Conservation (phyloP, 2,797 vertebrate genomes). For the Microchirus variegatus region DNA sequence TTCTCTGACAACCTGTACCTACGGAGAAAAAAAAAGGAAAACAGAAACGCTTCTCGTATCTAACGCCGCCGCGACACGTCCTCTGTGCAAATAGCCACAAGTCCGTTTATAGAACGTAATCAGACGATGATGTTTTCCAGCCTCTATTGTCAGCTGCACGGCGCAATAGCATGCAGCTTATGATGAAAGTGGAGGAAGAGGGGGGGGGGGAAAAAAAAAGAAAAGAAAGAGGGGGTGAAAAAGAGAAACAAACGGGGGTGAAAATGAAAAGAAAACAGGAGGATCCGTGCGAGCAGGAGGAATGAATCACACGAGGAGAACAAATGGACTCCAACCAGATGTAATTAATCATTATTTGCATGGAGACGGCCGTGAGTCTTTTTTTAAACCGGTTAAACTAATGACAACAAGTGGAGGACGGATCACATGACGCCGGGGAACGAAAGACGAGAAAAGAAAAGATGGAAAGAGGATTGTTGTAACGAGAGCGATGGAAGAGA, state of each 20-base stretch:
- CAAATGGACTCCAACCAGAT: constrained; percentile 70
- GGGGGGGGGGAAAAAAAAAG: no score
- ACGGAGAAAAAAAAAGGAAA: constrained; percentile 12
- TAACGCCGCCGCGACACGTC: constrained; percentile 53
- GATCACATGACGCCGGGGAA: constrained; percentile 37
- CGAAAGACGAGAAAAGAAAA: constrained; percentile 24
- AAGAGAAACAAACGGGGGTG: constrained; percentile 31
- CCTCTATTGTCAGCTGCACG: constrained; percentile 13
- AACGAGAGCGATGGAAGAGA: no score
- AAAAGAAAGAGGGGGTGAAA: constrained; percentile 53
- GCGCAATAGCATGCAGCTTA: constrained; percentile 57
- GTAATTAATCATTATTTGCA: constrained; percentile 83
- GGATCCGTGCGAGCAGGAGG: constrained; percentile 52
- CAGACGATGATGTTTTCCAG: constrained; percentile 56
- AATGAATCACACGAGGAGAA: constrained; percentile 71
- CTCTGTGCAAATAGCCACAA: constrained; percentile 64
- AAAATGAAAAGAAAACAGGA: constrained; percentile 53
- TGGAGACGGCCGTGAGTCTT: constrained; percentile 82
- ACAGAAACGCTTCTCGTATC: constrained; percentile 52
- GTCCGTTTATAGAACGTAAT: constrained; percentile 64
- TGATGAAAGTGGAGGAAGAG: constrained; percentile 59
- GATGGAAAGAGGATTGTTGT: no score
- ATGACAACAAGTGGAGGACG: constrained; percentile 82
- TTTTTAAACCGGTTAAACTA: constrained; percentile 79
- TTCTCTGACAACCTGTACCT: constrained; percentile 42